Conservation (phyloP, 2,888 invertebrate species). For the Brenthis daphne region DNA sequence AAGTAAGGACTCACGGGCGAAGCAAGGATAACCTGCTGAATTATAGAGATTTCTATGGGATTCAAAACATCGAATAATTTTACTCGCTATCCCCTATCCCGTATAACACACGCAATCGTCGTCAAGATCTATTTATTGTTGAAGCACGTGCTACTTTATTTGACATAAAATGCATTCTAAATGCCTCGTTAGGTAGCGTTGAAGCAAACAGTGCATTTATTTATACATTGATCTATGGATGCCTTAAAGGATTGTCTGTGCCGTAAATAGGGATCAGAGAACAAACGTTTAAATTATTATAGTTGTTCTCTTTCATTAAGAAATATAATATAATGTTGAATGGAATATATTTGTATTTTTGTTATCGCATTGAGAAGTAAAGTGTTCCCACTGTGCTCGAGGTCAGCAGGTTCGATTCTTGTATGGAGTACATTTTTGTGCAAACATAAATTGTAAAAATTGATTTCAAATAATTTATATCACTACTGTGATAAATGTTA, state of each 20-base stretch:
- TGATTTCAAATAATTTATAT: too few relatives aligned
- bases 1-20: too few relatives aligned
- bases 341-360: constrained; percentile 1
- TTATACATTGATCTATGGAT: constrained; percentile 57
- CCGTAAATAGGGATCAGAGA: neutral
- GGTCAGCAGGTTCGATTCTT: too few relatives aligned
- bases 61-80: too few relatives aligned
- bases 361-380: neutral
- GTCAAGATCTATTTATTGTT: constrained; percentile 74
- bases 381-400: too few relatives aligned
- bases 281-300: neutral
- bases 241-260: constrained; percentile 32
- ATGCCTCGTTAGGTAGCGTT: constrained; percentile 63
- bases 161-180: constrained; percentile 74
- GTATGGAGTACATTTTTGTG: too few relatives aligned
- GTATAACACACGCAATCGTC: constrained; percentile 38
- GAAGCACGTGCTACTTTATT: constrained; percentile 72
- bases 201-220: constrained; percentile 49
- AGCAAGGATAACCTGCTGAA: too few relatives aligned
- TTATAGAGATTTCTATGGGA: too few relatives aligned
- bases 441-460: too few relatives aligned
- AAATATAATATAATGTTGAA: neutral
- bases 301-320: constrained; percentile 11
- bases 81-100: constrained; percentile 41
- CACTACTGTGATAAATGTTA: too few relatives aligned